These are phyloP conservation scores for Pyrgus malvae DNA, from an alignment of 2,888 invertebrate species.

Conservation along the genomic window DNA sequence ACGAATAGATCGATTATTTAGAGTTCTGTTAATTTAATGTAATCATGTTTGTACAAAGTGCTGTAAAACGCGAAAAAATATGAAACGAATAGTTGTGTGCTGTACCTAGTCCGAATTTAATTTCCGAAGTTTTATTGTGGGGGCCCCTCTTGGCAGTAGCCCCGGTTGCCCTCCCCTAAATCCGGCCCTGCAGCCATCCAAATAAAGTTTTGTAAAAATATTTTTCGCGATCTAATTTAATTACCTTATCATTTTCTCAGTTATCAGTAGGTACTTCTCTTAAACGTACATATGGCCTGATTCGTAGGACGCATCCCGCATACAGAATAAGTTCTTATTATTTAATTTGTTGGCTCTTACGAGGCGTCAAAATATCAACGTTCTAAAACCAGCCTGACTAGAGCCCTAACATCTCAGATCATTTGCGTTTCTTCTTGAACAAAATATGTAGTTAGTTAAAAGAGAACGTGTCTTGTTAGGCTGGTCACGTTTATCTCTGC, in stretches of 20 bases:
- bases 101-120: too few relatives aligned
- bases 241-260: constrained; percentile 20
- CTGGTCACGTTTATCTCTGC: constrained; percentile 55
- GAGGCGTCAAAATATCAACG: constrained; percentile 69
- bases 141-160: too few relatives aligned
- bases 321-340: constrained; percentile 66
- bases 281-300: constrained; percentile 34
- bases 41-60: too few relatives aligned
- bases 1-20: too few relatives aligned
- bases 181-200: too few relatives aligned
- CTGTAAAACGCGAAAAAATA: too few relatives aligned
- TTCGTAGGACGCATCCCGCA: constrained; percentile 53
- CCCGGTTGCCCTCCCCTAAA: too few relatives aligned
- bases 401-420: constrained; percentile 36
- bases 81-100: too few relatives aligned
- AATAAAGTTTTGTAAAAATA: neutral
- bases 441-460: constrained; percentile 14
- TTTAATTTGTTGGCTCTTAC: constrained; percentile 68
- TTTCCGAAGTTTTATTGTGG: too few relatives aligned
- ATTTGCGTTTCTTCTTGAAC: neutral
- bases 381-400: constrained; percentile 40
- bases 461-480: constrained; percentile 40
- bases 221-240: constrained; percentile 15
- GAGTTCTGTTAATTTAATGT: too few relatives aligned
- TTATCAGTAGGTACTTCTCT: constrained; percentile 18